phyloP scores from a whole-genome alignment of 1,140 invertebrate species.

The Paraescarpia echinospica region DNA sequence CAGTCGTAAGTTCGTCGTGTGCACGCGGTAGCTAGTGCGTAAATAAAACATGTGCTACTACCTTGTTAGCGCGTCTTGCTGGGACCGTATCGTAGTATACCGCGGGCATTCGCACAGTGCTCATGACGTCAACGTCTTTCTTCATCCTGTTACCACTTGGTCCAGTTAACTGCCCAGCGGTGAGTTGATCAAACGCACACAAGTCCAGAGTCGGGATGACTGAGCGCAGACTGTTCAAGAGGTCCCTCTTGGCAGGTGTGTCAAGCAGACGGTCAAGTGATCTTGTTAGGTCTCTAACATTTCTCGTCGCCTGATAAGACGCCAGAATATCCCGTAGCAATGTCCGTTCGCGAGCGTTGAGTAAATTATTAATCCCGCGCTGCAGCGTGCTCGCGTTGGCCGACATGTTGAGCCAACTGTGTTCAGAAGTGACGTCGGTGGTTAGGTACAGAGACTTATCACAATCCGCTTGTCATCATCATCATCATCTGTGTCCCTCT shows the following conservation, averaged over 20 bases:
- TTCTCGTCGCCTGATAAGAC: slow-evolving; percentile 21
- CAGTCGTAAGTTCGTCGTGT: background rate
- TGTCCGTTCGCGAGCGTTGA: slow-evolving; percentile 23
- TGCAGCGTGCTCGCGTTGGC: slow-evolving; percentile 21
- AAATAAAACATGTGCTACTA: background rate
- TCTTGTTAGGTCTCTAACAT: slow-evolving; percentile 25
- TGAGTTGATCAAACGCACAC: background rate
- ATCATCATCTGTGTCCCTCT: background rate
- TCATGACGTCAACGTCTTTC: background rate
- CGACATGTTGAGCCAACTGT: slow-evolving; percentile 7
- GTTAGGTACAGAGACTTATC: background rate
- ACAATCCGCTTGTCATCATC: background rate
- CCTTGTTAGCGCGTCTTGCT: background rate
- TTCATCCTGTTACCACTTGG: background rate
- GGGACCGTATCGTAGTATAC: background rate
- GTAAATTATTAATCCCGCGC: slow-evolving; percentile 23
- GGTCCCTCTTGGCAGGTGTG: slow-evolving; percentile 26
- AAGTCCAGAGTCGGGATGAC: slow-evolving; percentile 25
- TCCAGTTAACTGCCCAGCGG: slow-evolving; percentile 6
- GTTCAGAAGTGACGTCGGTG: background rate
- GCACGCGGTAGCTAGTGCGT: background rate
- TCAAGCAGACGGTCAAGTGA: slow-evolving; percentile 22
- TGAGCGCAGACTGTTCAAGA: slow-evolving; percentile 16
- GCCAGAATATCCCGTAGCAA: slow-evolving; percentile 21
- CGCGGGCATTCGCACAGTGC: background rate